Evolutionary conservation across 2,113 vertebrate species (phyloP), one percentile per base, ranked within the genome.

Genomic region (Pavo muticus): DNA sequence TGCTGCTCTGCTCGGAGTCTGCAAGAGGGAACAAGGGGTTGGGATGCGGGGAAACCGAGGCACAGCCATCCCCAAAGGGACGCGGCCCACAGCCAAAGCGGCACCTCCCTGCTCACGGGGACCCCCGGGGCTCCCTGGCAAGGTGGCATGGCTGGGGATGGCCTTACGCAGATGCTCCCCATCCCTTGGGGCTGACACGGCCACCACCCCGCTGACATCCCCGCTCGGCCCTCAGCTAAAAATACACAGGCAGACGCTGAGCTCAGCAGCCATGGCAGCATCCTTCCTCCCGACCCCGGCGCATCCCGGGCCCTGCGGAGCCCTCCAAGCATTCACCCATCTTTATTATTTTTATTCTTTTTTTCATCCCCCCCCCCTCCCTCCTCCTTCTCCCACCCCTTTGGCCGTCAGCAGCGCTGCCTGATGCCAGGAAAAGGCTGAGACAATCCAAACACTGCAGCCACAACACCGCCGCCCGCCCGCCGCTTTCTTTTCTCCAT

Each of bases 1-100:
- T 99, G 94, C 98, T 96, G 92, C 98, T 98, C 96, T 99, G 99
- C 94, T 99, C 99, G 6, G 98, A 97, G 35, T 99, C 99, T 99
- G 98, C 27, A 93, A 92, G 73, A 85, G 80, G 57, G 91, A 84
- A 78, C 24, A 27, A 0, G 0, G 0, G 7, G 4, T 3, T 94
- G 69, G 87, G 60, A 16, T 6, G 23, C 4, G 21, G 63, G 39
- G 29, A 73, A 81, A 84, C 56, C 9, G 47, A 87, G 70, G 77
- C 80, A 68, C 0, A 0, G 52, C 4, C 7, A 32, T 69, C 84
- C 37, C 68, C 65, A 30, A 3, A 54, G 59, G 24, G 10, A 14
- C 39, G 37, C 2, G 4, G 37, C 23, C 12, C 5, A 35, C 27
- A 54, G 30, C 52, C 52, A 16, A 9, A 27, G 25, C 25, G 8